These are phyloP conservation scores for Danio albolineatus DNA, from an alignment of 2,797 vertebrate species.

Conservation along the genomic window DNA sequence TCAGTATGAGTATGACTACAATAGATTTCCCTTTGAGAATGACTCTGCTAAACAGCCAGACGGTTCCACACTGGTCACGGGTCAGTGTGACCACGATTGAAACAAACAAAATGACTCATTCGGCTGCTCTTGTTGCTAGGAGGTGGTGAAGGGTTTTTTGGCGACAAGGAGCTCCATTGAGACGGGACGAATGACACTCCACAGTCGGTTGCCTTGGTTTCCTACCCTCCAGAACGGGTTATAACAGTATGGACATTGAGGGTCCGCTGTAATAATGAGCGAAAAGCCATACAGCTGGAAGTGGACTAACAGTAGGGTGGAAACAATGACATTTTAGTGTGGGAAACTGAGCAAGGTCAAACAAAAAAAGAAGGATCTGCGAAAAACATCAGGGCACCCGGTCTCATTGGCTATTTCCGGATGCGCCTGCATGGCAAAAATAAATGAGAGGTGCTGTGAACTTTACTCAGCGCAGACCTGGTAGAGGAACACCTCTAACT, in stretches of 20 bases:
- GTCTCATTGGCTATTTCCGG: slow-evolving; percentile 26
- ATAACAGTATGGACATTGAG: slow-evolving; percentile 30
- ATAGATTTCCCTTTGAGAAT: slow-evolving; percentile 37
- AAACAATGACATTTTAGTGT: slow-evolving; percentile 59
- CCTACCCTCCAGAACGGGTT: slow-evolving; percentile 23
- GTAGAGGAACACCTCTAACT: slow-evolving; percentile 8
- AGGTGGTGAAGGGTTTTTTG: slow-evolving; percentile 29
- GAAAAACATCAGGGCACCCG: slow-evolving; percentile 50
- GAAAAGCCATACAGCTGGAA: slow-evolving; percentile 41
- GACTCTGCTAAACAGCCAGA: slow-evolving; percentile 27
- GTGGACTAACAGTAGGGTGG: slow-evolving; percentile 31
- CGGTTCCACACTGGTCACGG: slow-evolving; percentile 23
- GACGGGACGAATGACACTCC: slow-evolving; percentile 34
- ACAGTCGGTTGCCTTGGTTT: slow-evolving; percentile 47
- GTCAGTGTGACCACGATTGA: slow-evolving; percentile 39
- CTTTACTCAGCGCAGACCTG: slow-evolving; percentile 5
- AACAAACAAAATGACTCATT: slow-evolving; percentile 35
- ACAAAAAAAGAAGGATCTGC: slow-evolving; percentile 40
- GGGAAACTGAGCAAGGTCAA: slow-evolving; percentile 46
- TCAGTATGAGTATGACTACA: neutral
- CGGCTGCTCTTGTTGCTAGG: slow-evolving; percentile 42
- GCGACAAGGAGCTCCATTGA: slow-evolving; percentile 28
- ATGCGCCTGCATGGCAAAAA: slow-evolving; percentile 26
- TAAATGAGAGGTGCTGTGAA: slow-evolving; percentile 34
- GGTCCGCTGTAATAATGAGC: slow-evolving; percentile 23